These are phyloP conservation scores for Hirtodrosophila alboralis DNA, from an alignment of 2,888 invertebrate species.

Conservation along the genomic window DNA sequence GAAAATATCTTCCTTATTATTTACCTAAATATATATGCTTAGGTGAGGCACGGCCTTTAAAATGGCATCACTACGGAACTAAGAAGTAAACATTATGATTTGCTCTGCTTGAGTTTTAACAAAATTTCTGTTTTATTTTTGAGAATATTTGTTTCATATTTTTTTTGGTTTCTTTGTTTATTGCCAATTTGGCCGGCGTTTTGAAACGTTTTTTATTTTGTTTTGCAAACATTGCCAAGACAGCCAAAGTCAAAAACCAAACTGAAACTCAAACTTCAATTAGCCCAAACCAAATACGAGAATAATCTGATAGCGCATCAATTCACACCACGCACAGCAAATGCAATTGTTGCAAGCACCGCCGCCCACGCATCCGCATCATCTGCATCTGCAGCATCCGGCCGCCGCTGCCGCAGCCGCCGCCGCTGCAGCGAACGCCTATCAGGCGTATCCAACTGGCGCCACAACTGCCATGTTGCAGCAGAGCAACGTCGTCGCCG, in stretches of 20 bases:
- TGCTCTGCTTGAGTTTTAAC: conserved; percentile 21
- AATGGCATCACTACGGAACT: not conserved
- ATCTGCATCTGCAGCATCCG: conserved; percentile 78
- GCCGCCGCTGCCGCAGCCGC: conserved; percentile 59
- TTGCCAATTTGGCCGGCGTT: conserved; percentile 24
- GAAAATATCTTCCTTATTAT: conserved; percentile 36
- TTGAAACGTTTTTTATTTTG: conserved; percentile 21
- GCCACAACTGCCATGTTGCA: conserved; percentile 64
- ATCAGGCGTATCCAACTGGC: conserved; percentile 66
- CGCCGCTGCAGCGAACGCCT: conserved; percentile 61
- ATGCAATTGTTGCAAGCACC: conserved; percentile 84
- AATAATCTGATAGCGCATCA: conserved; percentile 76
- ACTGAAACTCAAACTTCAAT: conserved; percentile 53
- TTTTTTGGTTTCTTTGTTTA: conserved; percentile 30
- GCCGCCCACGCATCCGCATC: conserved; percentile 81
- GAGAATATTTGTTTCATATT: not conserved
- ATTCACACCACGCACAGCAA: conserved; percentile 82
- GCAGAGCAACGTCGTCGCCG: conserved; percentile 67
- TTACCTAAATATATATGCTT: too few relatives aligned
- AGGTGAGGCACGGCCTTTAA: conserved; percentile 13
- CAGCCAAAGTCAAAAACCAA: conserved; percentile 56
- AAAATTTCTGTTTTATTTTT: conserved; percentile 21
- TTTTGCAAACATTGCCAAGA: conserved; percentile 37
- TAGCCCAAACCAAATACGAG: conserved; percentile 41
- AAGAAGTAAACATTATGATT: conserved; percentile 7